Evolutionary conservation across 2,888 invertebrate species (phyloP).

Genomic region (Tachina lurida): DNA sequence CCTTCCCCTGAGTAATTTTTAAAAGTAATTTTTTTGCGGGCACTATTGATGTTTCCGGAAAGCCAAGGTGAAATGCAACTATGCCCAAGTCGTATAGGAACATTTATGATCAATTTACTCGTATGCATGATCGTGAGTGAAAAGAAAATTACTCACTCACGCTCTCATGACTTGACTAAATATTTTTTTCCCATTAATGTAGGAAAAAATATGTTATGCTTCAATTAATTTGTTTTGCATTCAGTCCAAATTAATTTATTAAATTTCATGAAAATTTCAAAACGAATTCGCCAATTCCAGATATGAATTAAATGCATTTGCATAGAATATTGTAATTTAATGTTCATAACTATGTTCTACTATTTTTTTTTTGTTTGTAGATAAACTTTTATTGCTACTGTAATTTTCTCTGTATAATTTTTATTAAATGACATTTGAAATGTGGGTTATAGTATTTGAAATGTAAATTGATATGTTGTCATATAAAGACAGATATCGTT

Average conservation of each 20-base stretch:
- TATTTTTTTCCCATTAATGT: conserved; percentile 6
- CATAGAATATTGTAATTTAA: conserved; percentile 29
- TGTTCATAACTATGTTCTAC: conserved; percentile 17
- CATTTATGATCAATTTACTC: no score
- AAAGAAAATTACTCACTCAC: no score
- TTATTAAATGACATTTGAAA: conserved; percentile 45
- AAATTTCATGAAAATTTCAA: conserved; percentile 47
- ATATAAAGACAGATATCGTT: conserved; percentile 21
- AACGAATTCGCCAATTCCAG: conserved; percentile 3
- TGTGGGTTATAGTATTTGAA: conserved; percentile 54
- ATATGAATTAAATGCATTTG: conserved; percentile 10
- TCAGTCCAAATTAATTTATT: conserved; percentile 61
- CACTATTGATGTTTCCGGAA: no score
- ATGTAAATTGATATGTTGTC: conserved; percentile 57
- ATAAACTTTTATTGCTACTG: conserved; percentile 45
- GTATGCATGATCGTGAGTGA: no score
- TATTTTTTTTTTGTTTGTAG: conserved; percentile 7
- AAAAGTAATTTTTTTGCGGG: no score
- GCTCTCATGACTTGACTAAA: not conserved
- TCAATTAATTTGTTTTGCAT: conserved; percentile 60
- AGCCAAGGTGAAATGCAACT: no score
- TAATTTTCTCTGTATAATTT: not conserved
- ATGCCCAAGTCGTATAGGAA: no score
- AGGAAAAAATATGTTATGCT: conserved; percentile 41
- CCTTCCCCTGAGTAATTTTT: no score